Percentiles rank a stretch among this genome's conserved stretches.
Conservation (phyloP, 1,140 invertebrate genomes). For the Drosophila persimilis region DNA sequence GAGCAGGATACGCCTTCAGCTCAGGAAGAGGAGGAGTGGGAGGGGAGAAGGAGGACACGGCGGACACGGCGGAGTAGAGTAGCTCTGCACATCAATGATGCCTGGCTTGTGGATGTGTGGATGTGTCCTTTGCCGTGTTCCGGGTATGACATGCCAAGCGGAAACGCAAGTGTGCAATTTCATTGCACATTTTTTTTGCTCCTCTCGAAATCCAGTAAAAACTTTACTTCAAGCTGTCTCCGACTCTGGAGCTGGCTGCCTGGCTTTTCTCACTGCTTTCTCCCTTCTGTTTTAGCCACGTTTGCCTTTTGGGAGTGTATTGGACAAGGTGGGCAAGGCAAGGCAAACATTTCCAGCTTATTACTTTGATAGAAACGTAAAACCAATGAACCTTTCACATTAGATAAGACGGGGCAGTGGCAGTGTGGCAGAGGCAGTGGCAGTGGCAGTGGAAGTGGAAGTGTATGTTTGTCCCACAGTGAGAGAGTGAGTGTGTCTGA, state of each 20-base stretch:
- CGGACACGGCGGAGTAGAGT: too few species aligned
- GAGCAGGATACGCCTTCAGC: conserved; percentile 14
- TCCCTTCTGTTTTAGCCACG: conserved; percentile 52
- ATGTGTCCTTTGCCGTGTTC: conserved; percentile 30
- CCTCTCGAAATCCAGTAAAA: conserved; percentile 48
- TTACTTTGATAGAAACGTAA: conserved; percentile 82
- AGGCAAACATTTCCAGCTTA: conserved; percentile 75
- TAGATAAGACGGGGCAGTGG: conserved; percentile 71
- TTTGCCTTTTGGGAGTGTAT: conserved; percentile 41
- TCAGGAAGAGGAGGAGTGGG: too few species aligned
- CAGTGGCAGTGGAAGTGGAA: conserved; percentile 1
- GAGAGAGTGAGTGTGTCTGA: conserved; percentile 40
- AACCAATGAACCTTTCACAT: conserved; percentile 82
- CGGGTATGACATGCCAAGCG: conserved; percentile 57
- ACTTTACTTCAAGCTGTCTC: conserved; percentile 59
- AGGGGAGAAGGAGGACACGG: too few species aligned
- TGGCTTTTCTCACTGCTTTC: conserved; percentile 3
- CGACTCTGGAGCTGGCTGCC: conserved; percentile 17
- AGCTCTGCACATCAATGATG: conserved; percentile 52
- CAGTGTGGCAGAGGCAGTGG: conserved; percentile 39
- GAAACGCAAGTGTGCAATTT: conserved; percentile 79
- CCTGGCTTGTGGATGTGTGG: conserved; percentile 18
- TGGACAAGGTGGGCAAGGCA: conserved; percentile 29
- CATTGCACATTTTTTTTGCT: conserved; percentile 64
- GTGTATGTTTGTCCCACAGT: conserved; percentile 20